phyloP scores from a whole-genome alignment of 23 tunicate species.

The Ascidia mentula region DNA sequence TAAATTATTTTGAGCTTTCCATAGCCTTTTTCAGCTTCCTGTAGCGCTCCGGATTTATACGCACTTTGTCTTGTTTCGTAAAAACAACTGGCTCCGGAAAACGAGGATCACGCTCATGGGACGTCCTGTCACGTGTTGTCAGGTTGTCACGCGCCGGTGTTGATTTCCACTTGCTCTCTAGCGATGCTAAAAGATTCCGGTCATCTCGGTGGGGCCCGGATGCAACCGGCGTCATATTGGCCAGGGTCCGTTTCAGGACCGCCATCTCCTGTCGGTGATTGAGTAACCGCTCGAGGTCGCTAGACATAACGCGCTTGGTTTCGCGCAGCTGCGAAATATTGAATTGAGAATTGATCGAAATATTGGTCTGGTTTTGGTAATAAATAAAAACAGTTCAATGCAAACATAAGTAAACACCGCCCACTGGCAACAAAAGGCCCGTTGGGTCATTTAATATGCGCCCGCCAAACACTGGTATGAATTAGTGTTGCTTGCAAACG shows the following conservation, averaged over 20 bases:
- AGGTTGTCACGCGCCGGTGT: constrained; percentile 13
- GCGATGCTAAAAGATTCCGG: constrained; percentile 37
- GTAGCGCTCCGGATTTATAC: constrained; percentile 37
- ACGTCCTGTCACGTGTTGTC: not conserved
- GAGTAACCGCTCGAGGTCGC: constrained; percentile 76
- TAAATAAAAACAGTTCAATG: too few species aligned
- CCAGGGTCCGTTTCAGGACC: constrained; percentile 61
- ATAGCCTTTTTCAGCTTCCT: constrained; percentile 20
- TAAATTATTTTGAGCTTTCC: not conserved
- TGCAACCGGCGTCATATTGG: constrained; percentile 37
- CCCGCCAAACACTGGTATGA: too few species aligned
- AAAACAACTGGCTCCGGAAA: constrained; percentile 49
- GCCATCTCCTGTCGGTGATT: constrained; percentile 78
- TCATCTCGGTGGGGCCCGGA: not conserved
- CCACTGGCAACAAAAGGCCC: too few species aligned
- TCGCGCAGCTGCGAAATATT: constrained; percentile 53
- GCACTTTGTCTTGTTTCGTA: constrained; percentile 29
- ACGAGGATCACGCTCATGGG: not conserved
- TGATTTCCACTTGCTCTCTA: constrained; percentile 27
- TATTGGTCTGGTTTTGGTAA: too few species aligned
- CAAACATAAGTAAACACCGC: too few species aligned
- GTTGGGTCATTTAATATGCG: too few species aligned
- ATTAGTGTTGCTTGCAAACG: too few species aligned
- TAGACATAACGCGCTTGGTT: constrained; percentile 52
- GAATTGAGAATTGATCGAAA: too few species aligned